These are phyloP conservation scores for Megaceryle torquata DNA, from an alignment of 2,113 vertebrate genomes.

Conservation along the genomic window DNA sequence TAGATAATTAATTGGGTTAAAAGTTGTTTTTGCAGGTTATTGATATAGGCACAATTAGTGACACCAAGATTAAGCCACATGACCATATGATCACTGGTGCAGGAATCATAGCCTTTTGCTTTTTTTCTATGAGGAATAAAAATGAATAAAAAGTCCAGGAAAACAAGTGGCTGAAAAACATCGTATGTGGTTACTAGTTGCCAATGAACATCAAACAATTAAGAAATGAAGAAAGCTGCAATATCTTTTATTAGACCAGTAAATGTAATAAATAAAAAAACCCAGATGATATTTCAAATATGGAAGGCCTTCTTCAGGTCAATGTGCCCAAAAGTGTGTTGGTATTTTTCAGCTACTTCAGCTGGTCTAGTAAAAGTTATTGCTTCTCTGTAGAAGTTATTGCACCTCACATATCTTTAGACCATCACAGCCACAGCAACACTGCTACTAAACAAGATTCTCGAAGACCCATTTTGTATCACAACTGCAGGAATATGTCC, in stretches of 20 bases:
- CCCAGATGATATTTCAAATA: neutral
- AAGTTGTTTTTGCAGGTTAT: neutral
- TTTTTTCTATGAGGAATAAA: too few species aligned
- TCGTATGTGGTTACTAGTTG: neutral
- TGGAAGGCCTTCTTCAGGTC: neutral
- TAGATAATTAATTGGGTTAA: neutral
- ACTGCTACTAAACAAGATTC: neutral
- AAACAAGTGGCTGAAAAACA: neutral
- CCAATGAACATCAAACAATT: neutral
- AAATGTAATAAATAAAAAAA: neutral
- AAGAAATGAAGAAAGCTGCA: neutral
- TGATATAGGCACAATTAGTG: neutral
- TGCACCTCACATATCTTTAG: conserved; percentile 1
- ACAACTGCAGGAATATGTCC: neutral
- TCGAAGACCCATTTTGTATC: conserved; percentile 9
- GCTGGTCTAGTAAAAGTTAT: conserved; percentile 15
- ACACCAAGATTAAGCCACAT: neutral
- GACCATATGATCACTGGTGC: neutral
- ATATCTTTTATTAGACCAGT: neutral
- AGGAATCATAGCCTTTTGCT: neutral
- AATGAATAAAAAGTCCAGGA: neutral
- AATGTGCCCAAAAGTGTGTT: neutral
- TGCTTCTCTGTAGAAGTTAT: conserved; percentile 22
- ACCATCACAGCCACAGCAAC: neutral
- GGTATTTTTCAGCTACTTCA: conserved; percentile 28